phyloP scores from a whole-genome alignment of 2,113 vertebrate species.

The Saccopteryx leptura region DNA sequence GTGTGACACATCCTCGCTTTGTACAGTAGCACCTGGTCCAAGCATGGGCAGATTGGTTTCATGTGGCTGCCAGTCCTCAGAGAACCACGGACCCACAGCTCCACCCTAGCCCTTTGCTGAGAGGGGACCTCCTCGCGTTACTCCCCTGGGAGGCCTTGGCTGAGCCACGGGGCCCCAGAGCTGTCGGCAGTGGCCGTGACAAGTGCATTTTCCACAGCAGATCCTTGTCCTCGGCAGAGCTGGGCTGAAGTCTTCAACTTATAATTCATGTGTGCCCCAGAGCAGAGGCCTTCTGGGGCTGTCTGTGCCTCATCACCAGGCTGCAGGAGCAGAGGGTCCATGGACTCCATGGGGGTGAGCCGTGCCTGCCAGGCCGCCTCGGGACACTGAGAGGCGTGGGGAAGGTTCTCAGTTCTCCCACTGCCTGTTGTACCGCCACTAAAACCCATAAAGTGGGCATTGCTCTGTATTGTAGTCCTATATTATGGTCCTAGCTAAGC shows the following conservation, averaged over 20 bases:
- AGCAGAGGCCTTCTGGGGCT: not conserved
- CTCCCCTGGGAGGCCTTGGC: slow-evolving; percentile 44
- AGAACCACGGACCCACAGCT: not conserved
- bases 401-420: too few relatives aligned
- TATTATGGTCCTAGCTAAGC: not conserved
- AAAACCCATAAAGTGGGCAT: not conserved
- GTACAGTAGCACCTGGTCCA: too few relatives aligned
- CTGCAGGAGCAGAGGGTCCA: accelerated
- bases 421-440: too few relatives aligned
- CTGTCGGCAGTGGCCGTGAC: not conserved
- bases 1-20: not conserved
- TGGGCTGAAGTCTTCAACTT: not conserved
- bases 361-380: accelerated
- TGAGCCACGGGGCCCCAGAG: slow-evolving; percentile 22
- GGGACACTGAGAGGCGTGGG: too few relatives aligned
- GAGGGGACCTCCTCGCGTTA: not conserved
- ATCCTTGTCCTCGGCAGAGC: not conserved
- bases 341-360: too few relatives aligned
- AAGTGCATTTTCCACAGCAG: not conserved
- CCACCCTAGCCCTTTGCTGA: not conserved
- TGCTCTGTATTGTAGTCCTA: not conserved
- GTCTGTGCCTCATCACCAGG: not conserved
- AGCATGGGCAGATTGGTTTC: too few relatives aligned
- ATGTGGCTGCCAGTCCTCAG: not conserved
- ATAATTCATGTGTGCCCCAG: not conserved